phyloP scores from a whole-genome alignment of 2,113 vertebrate genomes.

The Numenius arquata region DNA sequence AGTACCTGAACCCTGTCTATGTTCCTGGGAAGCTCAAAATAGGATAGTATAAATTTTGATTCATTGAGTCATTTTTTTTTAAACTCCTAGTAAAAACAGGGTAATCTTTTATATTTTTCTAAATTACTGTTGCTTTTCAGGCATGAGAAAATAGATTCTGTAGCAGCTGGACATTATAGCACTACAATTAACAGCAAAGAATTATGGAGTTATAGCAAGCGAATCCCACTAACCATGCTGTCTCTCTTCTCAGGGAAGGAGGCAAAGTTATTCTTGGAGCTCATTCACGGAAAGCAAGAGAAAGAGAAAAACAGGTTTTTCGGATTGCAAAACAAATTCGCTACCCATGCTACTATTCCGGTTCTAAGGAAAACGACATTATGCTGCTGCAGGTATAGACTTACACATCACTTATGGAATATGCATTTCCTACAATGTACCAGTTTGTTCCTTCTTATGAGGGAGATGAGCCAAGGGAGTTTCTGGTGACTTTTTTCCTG shows the following conservation, averaged over 20 bases:
- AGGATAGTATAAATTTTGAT: background rate
- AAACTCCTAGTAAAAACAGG: background rate
- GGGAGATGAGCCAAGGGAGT: background rate
- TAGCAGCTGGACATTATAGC: background rate
- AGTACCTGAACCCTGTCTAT: background rate
- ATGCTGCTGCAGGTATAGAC: conserved; percentile 70
- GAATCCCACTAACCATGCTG: background rate
- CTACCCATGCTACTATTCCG: background rate
- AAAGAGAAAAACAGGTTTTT: conserved; percentile 26
- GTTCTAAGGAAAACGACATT: background rate
- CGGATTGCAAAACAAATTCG: rapidly evolving
- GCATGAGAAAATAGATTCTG: background rate
- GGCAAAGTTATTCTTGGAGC: conserved; percentile 55
- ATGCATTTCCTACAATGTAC: background rate
- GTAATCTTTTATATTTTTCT: background rate
- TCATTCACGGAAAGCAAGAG: background rate
- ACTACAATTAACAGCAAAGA: background rate
- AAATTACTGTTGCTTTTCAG: background rate
- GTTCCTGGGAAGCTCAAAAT: background rate
- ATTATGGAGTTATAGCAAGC: background rate
- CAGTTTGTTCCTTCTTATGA: background rate
- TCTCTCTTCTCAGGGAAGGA: background rate
- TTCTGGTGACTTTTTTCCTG: background rate
- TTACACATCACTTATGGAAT: background rate
- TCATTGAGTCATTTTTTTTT: background rate